A percentile compares a stretch with the other conserved stretches of the same genome.
Conservation (phyloP, 2,888 invertebrate species). For the Pilophorus perplexus region DNA sequence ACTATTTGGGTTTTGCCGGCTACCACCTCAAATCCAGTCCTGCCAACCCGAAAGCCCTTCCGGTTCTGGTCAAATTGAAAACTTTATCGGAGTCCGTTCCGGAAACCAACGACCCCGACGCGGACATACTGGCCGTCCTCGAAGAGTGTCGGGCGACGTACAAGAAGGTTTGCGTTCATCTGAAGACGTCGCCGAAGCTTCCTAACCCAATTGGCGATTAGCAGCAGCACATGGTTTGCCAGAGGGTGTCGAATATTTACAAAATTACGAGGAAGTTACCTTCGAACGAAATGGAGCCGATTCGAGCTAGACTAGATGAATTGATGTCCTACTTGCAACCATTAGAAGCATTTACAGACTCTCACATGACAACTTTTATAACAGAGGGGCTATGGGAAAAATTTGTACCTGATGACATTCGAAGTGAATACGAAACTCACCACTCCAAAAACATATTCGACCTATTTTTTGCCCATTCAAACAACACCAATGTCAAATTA, state of each 20-base stretch:
- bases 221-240: too few species aligned
- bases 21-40: constrained; percentile 51
- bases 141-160: constrained; percentile 66
- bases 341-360: constrained; percentile 64
- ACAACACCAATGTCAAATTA: not conserved
- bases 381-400: constrained; percentile 65
- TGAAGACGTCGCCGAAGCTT: constrained; percentile 61
- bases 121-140: constrained; percentile 63
- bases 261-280: not conserved
- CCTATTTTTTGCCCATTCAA: constrained; percentile 12
- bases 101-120: constrained; percentile 60
- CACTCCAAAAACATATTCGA: constrained; percentile 12
- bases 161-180: constrained; percentile 65
- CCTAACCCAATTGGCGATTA: constrained; percentile 57
- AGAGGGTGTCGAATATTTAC: too few species aligned
- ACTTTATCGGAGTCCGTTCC: constrained; percentile 65
- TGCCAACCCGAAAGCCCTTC: constrained; percentile 55
- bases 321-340: constrained; percentile 60
- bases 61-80: constrained; percentile 59
- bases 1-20: constrained; percentile 63
- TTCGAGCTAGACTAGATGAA: constrained; percentile 32
- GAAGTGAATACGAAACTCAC: constrained; percentile 52
- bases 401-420: constrained; percentile 59
- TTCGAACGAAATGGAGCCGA: constrained; percentile 50
- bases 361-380: constrained; percentile 75